Base-by-base conservation (phyloP, 2,113 vertebrate species). In the Nipponia nippon region DNA sequence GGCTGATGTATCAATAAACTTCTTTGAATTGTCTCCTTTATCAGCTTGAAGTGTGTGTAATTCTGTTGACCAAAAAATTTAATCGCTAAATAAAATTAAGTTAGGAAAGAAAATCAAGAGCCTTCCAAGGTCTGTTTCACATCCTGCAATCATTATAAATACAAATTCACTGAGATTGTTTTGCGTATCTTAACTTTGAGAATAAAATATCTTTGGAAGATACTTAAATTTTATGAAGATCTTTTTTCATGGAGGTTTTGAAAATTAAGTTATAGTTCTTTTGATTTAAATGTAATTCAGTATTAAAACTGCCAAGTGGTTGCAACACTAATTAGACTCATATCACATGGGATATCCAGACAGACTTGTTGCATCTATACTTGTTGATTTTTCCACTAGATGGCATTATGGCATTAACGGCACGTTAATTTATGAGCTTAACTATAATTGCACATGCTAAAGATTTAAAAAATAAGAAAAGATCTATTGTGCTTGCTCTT, bases 381-480 rank as follows among this genome's bases (percentile, higher is more conserved):
- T 49, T 72, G 50, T 87, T 76, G 89, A 87, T 83, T 96, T 97
- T 94, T 78, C 97, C 97, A 97, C 97, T 97, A 98, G 96, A 75
- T 94, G 96, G 96, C 96, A 94, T 93, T 92, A 91, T 85, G 53
- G 53, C 81, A 82, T 96, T 97, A 95, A 55, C 36, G 83, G 56
- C 69, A 85, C 75, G 16, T 86, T 82, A 81, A 92, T 95, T 88
- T 86, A 80, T 53, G n/a, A 53, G 19, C 19, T 85, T 79, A 79
- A 52, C 26, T 56, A 18, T 55, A 65, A 81, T 83, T 82, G 7
- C 34, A 66, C 9, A 20, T 27, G 16, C 34, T 91, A 38, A 89
- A 90, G 46, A 71, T 71, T 34, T 13, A 13, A 75, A 89, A 96
- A 91, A 52, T 38, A 73, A 83, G 15, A 69, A 93, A 56, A 47